phyloP scores from a whole-genome alignment of 1,140 invertebrate species.

The Trialeurodes vaporariorum region DNA sequence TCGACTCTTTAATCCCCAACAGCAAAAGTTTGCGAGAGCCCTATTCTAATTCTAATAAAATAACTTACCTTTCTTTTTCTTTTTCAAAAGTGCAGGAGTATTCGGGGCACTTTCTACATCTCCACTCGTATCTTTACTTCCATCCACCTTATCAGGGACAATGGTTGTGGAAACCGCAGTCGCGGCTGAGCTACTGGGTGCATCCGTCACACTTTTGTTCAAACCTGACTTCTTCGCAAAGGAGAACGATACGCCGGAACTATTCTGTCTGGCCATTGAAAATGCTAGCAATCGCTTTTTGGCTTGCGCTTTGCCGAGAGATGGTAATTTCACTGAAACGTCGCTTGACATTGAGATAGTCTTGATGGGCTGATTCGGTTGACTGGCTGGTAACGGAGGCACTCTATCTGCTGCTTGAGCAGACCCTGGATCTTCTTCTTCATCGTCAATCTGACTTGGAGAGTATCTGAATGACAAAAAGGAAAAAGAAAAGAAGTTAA shows the following conservation, averaged over 20 bases:
- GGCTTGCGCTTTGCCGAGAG: constrained; percentile 27
- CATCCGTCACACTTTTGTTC: constrained; percentile 7
- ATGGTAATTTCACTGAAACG: background rate
- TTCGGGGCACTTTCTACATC: background rate
- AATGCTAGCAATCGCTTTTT: constrained; percentile 31
- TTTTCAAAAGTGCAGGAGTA: background rate
- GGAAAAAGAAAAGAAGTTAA: too few relatives aligned
- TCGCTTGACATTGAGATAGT: background rate
- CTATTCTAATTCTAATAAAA: too few relatives aligned
- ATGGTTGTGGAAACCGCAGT: background rate
- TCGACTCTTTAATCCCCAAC: too few relatives aligned
- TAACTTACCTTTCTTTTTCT: background rate
- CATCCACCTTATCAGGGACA: constrained; percentile 4
- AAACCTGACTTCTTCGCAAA: constrained; percentile 11
- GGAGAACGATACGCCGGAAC: constrained; percentile 12
- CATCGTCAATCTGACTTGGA: constrained; percentile 15
- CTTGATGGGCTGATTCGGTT: constrained; percentile 3
- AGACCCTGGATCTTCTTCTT: background rate
- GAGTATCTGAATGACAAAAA: constrained; percentile 13
- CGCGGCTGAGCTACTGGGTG: background rate
- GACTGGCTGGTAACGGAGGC: background rate
- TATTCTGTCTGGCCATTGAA: constrained; percentile 27
- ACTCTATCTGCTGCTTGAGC: background rate
- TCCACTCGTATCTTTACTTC: constrained; percentile 4
- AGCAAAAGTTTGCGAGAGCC: too few relatives aligned